A percentile compares a stretch with the other conserved stretches of the same genome.
Evolutionary conservation across 35 echinoderm and acorn worm genomes (phyloP).

Genomic region (Lytechinus pictus): DNA sequence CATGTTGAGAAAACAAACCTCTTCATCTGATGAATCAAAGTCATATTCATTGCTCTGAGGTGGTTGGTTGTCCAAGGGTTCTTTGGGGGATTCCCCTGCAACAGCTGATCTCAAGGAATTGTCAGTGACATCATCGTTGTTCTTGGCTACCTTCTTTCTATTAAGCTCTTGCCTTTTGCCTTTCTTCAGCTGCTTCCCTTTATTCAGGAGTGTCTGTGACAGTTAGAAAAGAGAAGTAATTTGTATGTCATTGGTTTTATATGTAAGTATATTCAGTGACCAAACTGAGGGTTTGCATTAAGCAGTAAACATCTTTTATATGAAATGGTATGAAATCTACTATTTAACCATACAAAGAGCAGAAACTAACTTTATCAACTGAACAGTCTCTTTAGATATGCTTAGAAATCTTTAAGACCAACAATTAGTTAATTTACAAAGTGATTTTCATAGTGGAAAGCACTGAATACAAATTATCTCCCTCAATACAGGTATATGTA

Average conservation of each 20-base stretch:
- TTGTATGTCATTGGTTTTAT: neutral
- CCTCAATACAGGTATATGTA: no score
- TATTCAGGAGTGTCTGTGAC: neutral
- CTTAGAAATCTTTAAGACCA: no score
- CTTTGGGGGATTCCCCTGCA: neutral
- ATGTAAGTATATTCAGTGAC: neutral
- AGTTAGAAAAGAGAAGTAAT: neutral
- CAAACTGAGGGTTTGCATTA: neutral
- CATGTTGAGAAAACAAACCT: conserved; percentile 57
- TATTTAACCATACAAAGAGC: no score
- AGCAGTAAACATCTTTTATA: no score
- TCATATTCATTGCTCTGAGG: conserved; percentile 84
- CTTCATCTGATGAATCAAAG: conserved; percentile 98
- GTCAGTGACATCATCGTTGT: neutral
- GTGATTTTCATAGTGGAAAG: no score
- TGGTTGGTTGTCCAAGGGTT: neutral
- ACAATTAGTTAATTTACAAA: no score
- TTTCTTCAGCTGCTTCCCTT: conserved; percentile 4
- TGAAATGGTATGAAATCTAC: no score
- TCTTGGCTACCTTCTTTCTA: neutral
- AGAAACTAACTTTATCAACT: no score
- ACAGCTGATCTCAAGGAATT: neutral
- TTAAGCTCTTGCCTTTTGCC: neutral
- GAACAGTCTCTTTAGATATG: no score
- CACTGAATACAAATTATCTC: no score